Evolutionary conservation across 2,888 invertebrate genomes (phyloP).

Genomic region (Acanthopleura granulata): DNA sequence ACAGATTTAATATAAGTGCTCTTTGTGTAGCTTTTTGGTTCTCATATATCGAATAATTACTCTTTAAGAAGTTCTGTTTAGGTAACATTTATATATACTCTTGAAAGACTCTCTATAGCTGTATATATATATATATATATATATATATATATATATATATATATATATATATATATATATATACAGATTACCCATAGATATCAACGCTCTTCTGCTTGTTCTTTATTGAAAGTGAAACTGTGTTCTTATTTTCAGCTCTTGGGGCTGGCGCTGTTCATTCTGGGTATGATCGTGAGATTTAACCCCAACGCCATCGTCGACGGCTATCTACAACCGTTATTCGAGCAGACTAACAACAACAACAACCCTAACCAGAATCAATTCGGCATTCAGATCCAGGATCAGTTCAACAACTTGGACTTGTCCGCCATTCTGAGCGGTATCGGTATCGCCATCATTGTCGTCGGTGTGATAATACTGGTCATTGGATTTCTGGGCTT

Average conservation of each 20-base stretch:
- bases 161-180: too few species aligned
- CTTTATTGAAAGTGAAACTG: too few species aligned
- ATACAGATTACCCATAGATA: too few species aligned
- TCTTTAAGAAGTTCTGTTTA: too few species aligned
- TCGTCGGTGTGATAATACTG: neutral
- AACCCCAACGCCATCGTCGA: neutral
- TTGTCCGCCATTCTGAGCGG: neutral
- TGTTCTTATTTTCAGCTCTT: constrained; percentile 12
- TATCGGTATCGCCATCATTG: neutral
- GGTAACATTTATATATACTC: too few species aligned
- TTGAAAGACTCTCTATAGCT: too few species aligned
- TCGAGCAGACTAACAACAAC: neutral
- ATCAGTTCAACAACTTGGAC: neutral
- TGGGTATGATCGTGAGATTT: constrained; percentile 10
- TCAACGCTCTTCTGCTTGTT: too few species aligned
- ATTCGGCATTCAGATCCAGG: neutral
- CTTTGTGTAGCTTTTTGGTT: too few species aligned
- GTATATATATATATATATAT: too few species aligned
- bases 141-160: too few species aligned
- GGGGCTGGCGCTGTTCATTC: neutral
- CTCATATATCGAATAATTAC: too few species aligned
- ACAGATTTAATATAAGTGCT: too few species aligned
- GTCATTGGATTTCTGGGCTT: neutral
- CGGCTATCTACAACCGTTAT: neutral
- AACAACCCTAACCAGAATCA: neutral